phyloP scores from a whole-genome alignment of 1,140 invertebrate genomes.

The Eubasilissa regina region DNA sequence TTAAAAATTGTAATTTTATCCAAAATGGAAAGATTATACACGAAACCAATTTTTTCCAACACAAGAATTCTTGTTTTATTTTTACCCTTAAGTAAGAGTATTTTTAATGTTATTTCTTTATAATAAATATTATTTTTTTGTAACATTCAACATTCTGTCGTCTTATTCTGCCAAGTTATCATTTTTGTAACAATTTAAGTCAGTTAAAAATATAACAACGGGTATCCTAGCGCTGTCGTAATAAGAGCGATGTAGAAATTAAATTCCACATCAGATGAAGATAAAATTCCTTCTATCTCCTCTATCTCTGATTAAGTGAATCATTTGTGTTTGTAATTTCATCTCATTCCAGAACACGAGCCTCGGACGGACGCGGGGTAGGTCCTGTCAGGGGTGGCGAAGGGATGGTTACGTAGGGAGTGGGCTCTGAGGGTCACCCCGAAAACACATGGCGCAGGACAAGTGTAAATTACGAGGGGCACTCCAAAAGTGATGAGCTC shows the following conservation, averaged over 20 bases:
- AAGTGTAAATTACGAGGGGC: conserved; percentile 44
- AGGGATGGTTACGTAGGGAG: not conserved
- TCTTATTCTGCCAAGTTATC: too few species aligned
- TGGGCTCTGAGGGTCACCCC: conserved; percentile 22
- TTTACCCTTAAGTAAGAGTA: too few species aligned
- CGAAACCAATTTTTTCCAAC: too few species aligned
- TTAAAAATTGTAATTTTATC: too few species aligned
- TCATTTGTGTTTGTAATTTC: conserved; percentile 40
- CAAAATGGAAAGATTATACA: too few species aligned
- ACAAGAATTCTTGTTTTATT: too few species aligned
- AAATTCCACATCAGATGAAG: conserved; percentile 38
- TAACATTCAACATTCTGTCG: too few species aligned
- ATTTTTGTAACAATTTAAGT: too few species aligned
- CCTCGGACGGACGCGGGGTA: not conserved
- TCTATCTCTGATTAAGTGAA: conserved; percentile 39
- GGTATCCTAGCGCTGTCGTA: not conserved
- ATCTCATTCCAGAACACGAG: conserved; percentile 20
- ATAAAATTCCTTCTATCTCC: conserved; percentile 35
- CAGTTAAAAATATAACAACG: too few species aligned
- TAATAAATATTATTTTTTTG: too few species aligned
- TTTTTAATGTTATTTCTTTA: too few species aligned
- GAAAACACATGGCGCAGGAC: conserved; percentile 40
- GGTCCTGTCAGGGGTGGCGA: not conserved
- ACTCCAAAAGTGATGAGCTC: conserved; percentile 42
- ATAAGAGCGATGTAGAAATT: conserved; percentile 13